These are phyloP conservation scores for Athripsodes cinereus DNA, from an alignment of 2,888 invertebrate genomes.

Conservation along the genomic window DNA sequence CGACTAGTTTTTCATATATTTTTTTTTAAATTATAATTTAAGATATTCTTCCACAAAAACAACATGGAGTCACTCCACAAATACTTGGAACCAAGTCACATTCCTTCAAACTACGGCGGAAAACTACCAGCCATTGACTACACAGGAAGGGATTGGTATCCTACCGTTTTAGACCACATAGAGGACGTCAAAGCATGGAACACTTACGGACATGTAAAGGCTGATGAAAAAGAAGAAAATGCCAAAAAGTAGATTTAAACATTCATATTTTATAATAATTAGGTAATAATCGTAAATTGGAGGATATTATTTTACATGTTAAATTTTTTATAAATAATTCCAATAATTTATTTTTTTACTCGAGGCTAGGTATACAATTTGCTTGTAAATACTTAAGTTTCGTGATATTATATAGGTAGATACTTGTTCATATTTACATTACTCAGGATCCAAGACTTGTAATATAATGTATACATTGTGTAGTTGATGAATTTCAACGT, in stretches of 20 bases:
- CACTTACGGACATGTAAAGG: conserved; percentile 57
- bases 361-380: no score
- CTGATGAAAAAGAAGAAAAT: conserved; percentile 32
- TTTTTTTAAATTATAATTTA: conserved; percentile 35
- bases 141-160: conserved; percentile 71
- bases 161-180: conserved; percentile 56
- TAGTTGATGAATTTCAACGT: no score
- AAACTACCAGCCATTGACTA: conserved; percentile 69
- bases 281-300: no score
- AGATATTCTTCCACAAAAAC: conserved; percentile 79
- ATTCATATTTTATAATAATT: neutral
- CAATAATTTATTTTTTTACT: no score
- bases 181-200: conserved; percentile 65
- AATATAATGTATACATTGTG: no score
- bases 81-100: conserved; percentile 57
- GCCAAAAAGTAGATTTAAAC: neutral
- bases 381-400: no score
- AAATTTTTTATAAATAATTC: no score
- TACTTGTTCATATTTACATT: no score
- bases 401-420: no score
- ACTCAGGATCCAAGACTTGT: no score
- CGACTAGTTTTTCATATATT: no score
- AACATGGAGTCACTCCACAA: conserved; percentile 75
- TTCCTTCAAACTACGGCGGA: conserved; percentile 76
- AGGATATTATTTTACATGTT: neutral